These are phyloP conservation scores for Theodoxus fluviatilis DNA, from an alignment of 2,888 invertebrate species.

Conservation along the genomic window DNA sequence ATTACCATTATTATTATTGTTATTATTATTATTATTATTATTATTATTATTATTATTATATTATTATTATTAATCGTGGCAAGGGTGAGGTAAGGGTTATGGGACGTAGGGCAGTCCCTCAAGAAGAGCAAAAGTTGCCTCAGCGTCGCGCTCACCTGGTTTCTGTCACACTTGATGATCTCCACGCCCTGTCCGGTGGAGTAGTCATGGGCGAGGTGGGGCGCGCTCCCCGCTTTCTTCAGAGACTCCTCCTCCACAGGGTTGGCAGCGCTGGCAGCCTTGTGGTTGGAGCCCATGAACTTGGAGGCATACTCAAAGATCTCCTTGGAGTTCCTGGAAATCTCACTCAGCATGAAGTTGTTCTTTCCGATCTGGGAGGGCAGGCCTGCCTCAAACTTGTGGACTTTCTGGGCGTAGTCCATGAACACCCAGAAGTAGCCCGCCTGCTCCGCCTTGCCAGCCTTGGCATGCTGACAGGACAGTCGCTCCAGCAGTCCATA, in stretches of 20 bases:
- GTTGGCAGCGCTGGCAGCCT: conserved; percentile 19
- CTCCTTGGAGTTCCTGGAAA: conserved; percentile 50
- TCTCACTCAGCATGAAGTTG: conserved; percentile 54
- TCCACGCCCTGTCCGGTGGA: conserved; percentile 44
- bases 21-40: too few species aligned
- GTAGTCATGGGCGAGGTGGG: conserved; percentile 46
- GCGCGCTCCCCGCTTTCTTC: conserved; percentile 10
- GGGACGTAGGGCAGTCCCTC: too few species aligned
- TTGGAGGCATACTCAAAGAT: conserved; percentile 52
- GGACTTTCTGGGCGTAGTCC: conserved; percentile 56
- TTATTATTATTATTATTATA: too few species aligned
- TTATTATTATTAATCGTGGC: too few species aligned
- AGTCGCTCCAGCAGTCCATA: conserved; percentile 43
- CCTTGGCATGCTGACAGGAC: conserved; percentile 34
- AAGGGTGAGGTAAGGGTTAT: too few species aligned
- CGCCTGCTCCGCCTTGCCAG: too few species aligned
- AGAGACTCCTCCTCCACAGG: background rate
- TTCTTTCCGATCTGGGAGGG: conserved; percentile 51
- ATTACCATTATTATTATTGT: too few species aligned
- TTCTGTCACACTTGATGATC: conserved; percentile 44
- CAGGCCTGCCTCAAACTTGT: conserved; percentile 51
- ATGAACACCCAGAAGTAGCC: conserved; percentile 55
- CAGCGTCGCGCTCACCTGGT: conserved; percentile 40
- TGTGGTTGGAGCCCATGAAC: conserved; percentile 40
- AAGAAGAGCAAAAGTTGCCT: too few species aligned